phyloP scores from a whole-genome alignment of 2,113 vertebrate species.

The Dicrurus megarhynchus region DNA sequence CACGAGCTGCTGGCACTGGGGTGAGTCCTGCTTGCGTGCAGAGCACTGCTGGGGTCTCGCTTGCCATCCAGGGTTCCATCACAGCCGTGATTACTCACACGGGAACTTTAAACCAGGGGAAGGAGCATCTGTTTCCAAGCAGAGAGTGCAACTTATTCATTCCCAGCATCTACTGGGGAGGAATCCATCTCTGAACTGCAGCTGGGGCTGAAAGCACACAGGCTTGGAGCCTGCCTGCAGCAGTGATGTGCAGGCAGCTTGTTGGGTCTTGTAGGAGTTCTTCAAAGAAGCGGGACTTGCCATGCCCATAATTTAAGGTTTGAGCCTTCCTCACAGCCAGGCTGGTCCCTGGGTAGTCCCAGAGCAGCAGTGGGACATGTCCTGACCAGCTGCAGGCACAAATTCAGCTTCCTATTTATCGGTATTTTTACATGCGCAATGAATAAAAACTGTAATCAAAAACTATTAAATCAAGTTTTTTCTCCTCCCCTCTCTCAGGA shows the following conservation, averaged over 20 bases:
- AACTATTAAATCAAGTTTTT: not conserved
- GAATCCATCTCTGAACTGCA: not conserved
- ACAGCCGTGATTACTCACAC: not conserved
- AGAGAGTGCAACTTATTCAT: not conserved
- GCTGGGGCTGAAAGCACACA: not conserved
- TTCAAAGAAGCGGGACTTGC: not conserved
- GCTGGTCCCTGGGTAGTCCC: not conserved
- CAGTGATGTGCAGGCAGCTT: not conserved
- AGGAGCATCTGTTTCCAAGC: not conserved
- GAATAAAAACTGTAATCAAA: not conserved
- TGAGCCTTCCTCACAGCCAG: not conserved
- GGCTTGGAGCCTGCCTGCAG: not conserved
- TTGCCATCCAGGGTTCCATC: not conserved
- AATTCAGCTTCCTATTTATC: not conserved
- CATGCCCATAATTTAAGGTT: not conserved
- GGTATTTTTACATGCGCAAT: not conserved
- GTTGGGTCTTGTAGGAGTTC: not conserved
- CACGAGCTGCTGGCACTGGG: not conserved
- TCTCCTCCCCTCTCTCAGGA: not conserved
- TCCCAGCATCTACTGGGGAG: not conserved
- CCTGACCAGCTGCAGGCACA: not conserved
- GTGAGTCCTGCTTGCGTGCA: not conserved
- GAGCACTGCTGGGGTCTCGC: not conserved
- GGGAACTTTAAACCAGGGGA: not conserved
- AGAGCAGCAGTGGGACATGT: not conserved